These are phyloP conservation scores for Echeneis naucrates DNA, from an alignment of 2,797 vertebrate genomes.

Conservation along the genomic window DNA sequence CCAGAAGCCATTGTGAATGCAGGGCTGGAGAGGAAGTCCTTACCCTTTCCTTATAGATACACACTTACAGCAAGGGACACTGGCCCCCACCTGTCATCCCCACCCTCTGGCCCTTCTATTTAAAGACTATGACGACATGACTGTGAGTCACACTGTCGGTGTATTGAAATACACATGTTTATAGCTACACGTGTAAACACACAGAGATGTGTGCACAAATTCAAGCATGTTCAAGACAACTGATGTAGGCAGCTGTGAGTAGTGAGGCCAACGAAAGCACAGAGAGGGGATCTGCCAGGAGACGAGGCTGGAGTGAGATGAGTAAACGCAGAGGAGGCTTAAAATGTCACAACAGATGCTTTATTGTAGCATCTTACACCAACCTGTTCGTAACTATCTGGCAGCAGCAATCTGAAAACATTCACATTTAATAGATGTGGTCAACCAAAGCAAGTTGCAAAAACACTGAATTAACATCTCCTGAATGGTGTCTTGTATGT, in stretches of 20 bases:
- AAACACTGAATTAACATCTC: neutral
- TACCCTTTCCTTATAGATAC: conserved; percentile 80
- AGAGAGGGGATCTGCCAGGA: conserved; percentile 27
- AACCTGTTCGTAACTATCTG: conserved; percentile 5
- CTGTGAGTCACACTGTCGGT: conserved; percentile 59
- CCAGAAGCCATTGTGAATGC: conserved; percentile 76
- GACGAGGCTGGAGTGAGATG: conserved; percentile 41
- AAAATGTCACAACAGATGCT: conserved; percentile 51
- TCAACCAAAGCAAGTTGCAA: neutral
- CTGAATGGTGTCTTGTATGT: neutral
- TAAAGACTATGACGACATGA: conserved; percentile 66
- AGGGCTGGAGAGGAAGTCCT: conserved; percentile 81
- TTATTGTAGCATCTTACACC: neutral
- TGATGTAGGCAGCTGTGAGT: conserved; percentile 47
- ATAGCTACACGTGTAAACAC: neutral
- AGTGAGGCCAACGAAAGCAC: conserved; percentile 21
- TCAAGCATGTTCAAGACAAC: conserved; percentile 15
- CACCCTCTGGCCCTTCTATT: conserved; percentile 69
- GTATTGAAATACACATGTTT: conserved; percentile 25
- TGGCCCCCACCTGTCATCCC: conserved; percentile 52
- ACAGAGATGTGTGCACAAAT: neutral
- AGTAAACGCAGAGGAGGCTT: conserved; percentile 35
- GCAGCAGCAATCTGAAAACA: conserved; percentile 12
- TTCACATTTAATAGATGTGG: conserved; percentile 3
- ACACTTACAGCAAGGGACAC: conserved; percentile 37